These are phyloP conservation scores for Alosa sapidissima DNA, from an alignment of 2,797 vertebrate genomes.

Conservation along the genomic window DNA sequence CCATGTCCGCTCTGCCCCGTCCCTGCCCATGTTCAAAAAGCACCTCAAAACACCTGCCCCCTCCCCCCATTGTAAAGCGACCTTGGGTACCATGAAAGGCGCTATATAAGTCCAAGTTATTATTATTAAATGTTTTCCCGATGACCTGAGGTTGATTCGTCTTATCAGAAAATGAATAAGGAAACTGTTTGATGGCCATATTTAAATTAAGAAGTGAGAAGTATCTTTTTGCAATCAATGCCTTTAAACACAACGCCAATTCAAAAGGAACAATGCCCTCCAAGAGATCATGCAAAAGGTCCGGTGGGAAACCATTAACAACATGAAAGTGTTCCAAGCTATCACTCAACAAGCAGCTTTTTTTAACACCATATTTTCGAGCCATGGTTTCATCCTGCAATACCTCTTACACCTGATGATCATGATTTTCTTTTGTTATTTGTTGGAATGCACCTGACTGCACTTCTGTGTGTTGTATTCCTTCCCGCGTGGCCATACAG, in stretches of 20 bases:
- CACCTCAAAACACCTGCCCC: no score
- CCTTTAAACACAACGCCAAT: conserved; percentile 20
- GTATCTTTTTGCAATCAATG: background rate
- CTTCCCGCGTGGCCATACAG: background rate
- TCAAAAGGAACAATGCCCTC: conserved; percentile 37
- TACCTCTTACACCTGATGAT: background rate
- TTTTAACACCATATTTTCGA: background rate
- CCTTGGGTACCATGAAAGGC: no score
- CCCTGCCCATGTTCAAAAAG: no score
- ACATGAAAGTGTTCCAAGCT: conserved; percentile 41
- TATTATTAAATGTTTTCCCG: background rate
- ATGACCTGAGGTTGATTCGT: background rate
- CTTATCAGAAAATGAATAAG: background rate
- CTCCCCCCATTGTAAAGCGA: no score
- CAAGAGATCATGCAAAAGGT: conserved; percentile 35
- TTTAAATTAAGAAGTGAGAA: background rate
- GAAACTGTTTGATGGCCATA: background rate
- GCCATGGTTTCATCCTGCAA: background rate
- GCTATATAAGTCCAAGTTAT: no score
- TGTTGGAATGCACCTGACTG: background rate
- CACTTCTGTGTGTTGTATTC: background rate
- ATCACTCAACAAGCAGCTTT: conserved; percentile 7
- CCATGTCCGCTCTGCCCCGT: no score
- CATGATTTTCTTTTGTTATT: background rate
- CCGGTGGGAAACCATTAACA: conserved; percentile 37